Percentiles rank a stretch among this genome's conserved stretches.
Evolutionary conservation across 2,888 invertebrate genomes (phyloP).

Genomic region (Cremastinae sp.): DNA sequence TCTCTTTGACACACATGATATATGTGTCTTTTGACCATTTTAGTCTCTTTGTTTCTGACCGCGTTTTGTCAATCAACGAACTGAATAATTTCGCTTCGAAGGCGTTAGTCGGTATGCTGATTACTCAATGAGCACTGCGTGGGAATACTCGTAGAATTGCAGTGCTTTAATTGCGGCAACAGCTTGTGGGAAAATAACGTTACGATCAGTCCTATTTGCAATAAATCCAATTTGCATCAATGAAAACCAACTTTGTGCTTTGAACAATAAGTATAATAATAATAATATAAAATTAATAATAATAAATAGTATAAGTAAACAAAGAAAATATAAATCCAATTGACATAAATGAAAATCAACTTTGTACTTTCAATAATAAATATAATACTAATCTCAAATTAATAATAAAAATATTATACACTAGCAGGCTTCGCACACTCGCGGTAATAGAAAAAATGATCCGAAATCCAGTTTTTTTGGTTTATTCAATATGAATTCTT

Average conservation of each 20-base stretch:
- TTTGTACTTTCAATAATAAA: slow-evolving; percentile 26
- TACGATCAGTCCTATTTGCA: slow-evolving; percentile 6
- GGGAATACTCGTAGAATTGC: slow-evolving; percentile 44
- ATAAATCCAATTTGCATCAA: slow-evolving; percentile 44
- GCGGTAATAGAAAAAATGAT: too few relatives aligned
- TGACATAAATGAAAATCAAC: slow-evolving; percentile 53
- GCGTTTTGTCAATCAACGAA: slow-evolving; percentile 19
- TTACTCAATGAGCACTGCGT: slow-evolving; percentile 55
- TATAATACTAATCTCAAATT: slow-evolving; percentile 19
- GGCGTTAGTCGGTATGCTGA: slow-evolving; percentile 57
- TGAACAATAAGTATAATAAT: slow-evolving; percentile 38
- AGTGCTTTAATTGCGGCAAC: slow-evolving; percentile 49
- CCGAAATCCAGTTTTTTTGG: too few relatives aligned
- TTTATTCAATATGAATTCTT: too few relatives aligned
- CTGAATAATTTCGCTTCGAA: slow-evolving; percentile 40
- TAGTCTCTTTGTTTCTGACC: neutral
- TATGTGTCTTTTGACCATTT: neutral
- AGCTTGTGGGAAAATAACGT: slow-evolving; percentile 50
- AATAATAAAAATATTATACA: too few relatives aligned
- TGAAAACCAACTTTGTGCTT: slow-evolving; percentile 39
- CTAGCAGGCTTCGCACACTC: too few relatives aligned
- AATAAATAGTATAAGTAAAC: too few relatives aligned
- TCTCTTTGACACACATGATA: neutral
- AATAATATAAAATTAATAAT: too few relatives aligned
- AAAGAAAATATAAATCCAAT: slow-evolving; percentile 13